Evolutionary conservation across 2,888 invertebrate species (phyloP).

Genomic region (Stenotaenia linearis): DNA sequence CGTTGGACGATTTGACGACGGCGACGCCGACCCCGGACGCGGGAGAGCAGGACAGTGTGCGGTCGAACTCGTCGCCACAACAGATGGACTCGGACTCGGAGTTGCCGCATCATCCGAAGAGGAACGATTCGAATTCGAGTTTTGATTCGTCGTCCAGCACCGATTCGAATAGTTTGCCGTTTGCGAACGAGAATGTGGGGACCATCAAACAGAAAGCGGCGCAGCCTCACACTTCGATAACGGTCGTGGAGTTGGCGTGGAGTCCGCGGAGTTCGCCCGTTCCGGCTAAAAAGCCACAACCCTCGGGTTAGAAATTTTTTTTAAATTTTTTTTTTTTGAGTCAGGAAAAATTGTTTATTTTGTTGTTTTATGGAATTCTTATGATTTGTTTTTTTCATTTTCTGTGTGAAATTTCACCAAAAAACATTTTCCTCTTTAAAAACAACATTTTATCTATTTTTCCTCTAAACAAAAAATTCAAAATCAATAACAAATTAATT

Average conservation of each 20-base stretch:
- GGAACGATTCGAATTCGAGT: slow-evolving; percentile 35
- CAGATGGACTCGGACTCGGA: slow-evolving; percentile 30
- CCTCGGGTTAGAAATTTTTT: slow-evolving; percentile 27
- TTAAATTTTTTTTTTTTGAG: not conserved
- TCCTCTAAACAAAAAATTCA: too few species aligned
- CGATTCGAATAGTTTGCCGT: slow-evolving; percentile 58
- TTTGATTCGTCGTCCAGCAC: slow-evolving; percentile 42
- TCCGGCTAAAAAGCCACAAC: slow-evolving; percentile 21
- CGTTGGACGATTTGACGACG: slow-evolving; percentile 30
- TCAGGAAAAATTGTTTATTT: too few species aligned
- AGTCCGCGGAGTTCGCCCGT: slow-evolving; percentile 35
- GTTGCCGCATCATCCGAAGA: slow-evolving; percentile 31
- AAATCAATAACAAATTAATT: too few species aligned
- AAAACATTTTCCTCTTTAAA: too few species aligned
- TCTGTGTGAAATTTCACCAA: too few species aligned
- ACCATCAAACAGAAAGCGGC: slow-evolving; percentile 83
- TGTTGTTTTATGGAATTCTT: too few species aligned
- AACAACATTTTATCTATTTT: too few species aligned
- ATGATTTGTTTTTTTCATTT: not conserved
- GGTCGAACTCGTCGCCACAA: slow-evolving; percentile 6
- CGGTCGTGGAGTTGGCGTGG: slow-evolving; percentile 34
- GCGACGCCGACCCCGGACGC: not conserved
- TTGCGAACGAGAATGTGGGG: slow-evolving; percentile 97
- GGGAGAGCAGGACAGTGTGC: not conserved
- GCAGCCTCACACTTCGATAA: slow-evolving; percentile 42